These are phyloP conservation scores for Thymelicus acteon DNA, from an alignment of 2,888 invertebrate species.

Conservation along the genomic window DNA sequence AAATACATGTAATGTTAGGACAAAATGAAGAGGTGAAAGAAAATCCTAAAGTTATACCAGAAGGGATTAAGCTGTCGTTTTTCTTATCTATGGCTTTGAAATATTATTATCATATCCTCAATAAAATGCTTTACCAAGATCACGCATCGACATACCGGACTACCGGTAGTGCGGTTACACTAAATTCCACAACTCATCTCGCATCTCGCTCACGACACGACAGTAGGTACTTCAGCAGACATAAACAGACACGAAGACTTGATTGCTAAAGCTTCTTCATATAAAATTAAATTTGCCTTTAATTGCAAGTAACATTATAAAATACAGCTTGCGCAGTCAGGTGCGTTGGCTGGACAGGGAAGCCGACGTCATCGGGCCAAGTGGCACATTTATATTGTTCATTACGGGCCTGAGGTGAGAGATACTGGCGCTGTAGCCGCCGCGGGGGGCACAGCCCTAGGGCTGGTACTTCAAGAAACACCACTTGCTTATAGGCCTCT, in stretches of 20 bases:
- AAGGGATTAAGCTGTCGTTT: no score
- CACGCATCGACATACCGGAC: no score
- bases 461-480: constrained; percentile 52
- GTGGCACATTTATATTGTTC: constrained; percentile 81
- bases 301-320: constrained; percentile 11
- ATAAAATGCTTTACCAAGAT: no score
- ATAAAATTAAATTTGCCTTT: constrained; percentile 19
- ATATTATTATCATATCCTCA: no score
- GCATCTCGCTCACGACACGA: not conserved
- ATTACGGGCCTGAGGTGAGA: constrained; percentile 79
- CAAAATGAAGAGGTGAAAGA: no score
- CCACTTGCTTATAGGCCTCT: not conserved
- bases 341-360: constrained; percentile 5
- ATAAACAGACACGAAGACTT: not conserved
- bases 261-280: not conserved
- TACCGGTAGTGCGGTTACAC: no score
- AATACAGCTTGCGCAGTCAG: constrained; percentile 21
- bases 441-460: constrained; percentile 62
- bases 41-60: no score
- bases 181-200: not conserved
- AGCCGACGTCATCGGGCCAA: constrained; percentile 48
- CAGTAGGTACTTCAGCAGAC: not conserved
- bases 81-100: no score
- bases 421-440: constrained; percentile 76
- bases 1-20: no score